phyloP scores from a whole-genome alignment of 2,113 vertebrate species.

The Crocuta crocuta region DNA sequence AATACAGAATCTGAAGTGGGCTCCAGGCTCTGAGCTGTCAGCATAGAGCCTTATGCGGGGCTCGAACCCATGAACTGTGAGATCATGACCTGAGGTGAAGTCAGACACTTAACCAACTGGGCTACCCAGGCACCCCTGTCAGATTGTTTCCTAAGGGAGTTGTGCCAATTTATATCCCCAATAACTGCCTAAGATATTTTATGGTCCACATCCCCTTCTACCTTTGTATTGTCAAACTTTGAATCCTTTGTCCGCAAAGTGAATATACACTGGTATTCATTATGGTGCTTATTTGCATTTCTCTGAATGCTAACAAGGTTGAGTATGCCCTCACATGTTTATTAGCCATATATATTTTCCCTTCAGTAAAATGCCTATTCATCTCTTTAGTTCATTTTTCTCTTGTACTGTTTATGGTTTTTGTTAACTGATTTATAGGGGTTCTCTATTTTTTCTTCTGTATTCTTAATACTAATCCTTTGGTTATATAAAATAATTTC shows the following conservation, averaged over 20 bases:
- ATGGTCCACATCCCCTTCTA: background rate
- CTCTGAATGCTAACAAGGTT: background rate
- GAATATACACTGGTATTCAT: background rate
- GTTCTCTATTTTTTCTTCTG: background rate
- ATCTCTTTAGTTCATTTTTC: slow-evolving; percentile 2
- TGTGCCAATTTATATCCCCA: background rate
- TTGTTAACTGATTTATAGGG: background rate
- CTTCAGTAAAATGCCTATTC: background rate
- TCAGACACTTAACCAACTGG: too few species aligned
- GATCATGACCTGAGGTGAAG: too few species aligned
- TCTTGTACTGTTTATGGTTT: background rate
- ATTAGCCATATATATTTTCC: background rate
- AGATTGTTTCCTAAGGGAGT: background rate
- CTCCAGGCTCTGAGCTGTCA: too few species aligned
- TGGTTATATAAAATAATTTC: background rate
- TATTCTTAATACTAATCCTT: background rate
- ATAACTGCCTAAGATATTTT: background rate
- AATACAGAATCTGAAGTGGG: too few species aligned
- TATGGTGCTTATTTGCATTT: background rate
- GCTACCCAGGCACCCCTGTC: too few species aligned
- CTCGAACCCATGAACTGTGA: too few species aligned
- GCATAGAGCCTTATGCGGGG: too few species aligned
- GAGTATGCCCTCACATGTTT: background rate
- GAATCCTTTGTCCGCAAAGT: background rate
- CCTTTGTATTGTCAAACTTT: background rate